These are phyloP conservation scores for Sebastolobus alascanus DNA, from an alignment of 2,797 vertebrate genomes.

Conservation along the genomic window DNA sequence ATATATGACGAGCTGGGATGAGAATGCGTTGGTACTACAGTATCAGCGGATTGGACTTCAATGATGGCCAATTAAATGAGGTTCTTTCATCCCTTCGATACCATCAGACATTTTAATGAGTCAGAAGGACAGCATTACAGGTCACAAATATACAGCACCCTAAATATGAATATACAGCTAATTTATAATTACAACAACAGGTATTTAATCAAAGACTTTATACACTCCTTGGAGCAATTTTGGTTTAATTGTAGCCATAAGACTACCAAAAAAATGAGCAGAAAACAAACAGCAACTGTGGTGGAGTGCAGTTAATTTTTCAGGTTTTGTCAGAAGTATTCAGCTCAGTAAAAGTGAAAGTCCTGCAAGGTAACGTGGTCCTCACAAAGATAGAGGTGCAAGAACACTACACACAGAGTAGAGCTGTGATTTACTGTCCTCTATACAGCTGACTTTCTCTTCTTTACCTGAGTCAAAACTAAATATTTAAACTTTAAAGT, in stretches of 20 bases:
- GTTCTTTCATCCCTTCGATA: not conserved
- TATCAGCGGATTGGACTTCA: not conserved
- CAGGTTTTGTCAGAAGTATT: not conserved
- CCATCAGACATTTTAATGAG: not conserved
- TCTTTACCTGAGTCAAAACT: not conserved
- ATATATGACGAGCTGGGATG: too few species aligned
- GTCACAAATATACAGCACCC: not conserved
- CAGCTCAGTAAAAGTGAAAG: not conserved
- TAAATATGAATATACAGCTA: not conserved
- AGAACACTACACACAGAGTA: not conserved
- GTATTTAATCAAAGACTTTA: not conserved
- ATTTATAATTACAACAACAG: not conserved
- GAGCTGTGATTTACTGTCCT: constrained; percentile 13
- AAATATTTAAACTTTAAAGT: constrained; percentile 34
- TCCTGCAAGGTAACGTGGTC: not conserved
- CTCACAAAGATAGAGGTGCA: not conserved
- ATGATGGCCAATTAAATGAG: not conserved
- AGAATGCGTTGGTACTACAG: too few species aligned
- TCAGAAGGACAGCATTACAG: not conserved
- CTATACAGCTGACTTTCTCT: not conserved
- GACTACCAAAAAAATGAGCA: not conserved
- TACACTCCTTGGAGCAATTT: not conserved
- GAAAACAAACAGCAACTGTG: too few species aligned
- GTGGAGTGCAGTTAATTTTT: not conserved
- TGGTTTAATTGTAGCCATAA: not conserved